phyloP scores from a whole-genome alignment of 2,113 vertebrate species.

The Lepus americanus region DNA sequence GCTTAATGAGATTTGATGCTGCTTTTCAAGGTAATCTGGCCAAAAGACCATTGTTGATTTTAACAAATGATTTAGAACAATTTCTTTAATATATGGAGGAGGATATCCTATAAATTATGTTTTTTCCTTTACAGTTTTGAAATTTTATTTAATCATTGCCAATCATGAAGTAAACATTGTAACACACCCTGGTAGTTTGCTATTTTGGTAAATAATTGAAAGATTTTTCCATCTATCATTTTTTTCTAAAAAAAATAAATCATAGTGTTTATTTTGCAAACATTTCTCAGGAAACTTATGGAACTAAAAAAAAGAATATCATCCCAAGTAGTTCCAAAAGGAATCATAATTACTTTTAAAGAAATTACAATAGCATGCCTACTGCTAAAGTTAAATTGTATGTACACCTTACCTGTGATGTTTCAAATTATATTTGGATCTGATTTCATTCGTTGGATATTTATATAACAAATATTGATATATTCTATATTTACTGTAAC shows the following conservation, averaged over 20 bases:
- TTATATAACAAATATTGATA: not conserved
- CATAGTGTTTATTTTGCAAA: not conserved
- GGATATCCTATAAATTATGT: not conserved
- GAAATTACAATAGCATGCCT: not conserved
- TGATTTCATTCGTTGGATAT: not conserved
- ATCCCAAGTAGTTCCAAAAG: not conserved
- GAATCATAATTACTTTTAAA: not conserved
- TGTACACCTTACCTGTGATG: not conserved
- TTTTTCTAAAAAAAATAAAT: not conserved
- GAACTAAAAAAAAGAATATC: not conserved
- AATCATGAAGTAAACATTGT: not conserved
- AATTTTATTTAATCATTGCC: not conserved
- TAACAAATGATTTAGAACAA: slow-evolving; percentile 7
- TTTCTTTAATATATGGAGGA: not conserved
- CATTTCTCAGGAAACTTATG: not conserved
- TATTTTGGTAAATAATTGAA: not conserved
- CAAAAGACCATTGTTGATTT: not conserved
- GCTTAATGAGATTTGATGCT: not conserved
- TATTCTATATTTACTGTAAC: not conserved
- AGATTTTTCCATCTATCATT: not conserved
- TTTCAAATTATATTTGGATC: not conserved
- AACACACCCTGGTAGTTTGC: not conserved
- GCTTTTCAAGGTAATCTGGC: not conserved
- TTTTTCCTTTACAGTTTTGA: not conserved
- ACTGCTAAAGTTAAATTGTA: not conserved